Base-by-base conservation (phyloP, 2,888 invertebrate species). In the Meloe dianella region DNA sequence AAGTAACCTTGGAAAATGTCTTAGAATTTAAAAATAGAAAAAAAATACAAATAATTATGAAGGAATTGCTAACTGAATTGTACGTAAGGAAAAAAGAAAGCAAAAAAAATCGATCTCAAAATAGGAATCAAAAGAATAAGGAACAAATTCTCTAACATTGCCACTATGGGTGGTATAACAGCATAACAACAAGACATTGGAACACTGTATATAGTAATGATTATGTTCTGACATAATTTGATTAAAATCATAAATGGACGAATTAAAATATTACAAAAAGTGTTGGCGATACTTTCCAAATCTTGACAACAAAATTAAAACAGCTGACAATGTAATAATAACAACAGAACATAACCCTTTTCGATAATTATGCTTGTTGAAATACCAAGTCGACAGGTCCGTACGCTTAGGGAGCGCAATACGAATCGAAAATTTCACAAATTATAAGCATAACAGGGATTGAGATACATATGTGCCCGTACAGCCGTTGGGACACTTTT, bases 231-330 rank as follows among this genome's bases (percentile, higher is more conserved):
- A 22, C 51, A 51, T 22, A 51, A 51, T 51, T 51, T 10, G 51
- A 51, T 51, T 51, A 51, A 22, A 51, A 51, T 51, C 51, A 5
- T 10, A 22, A 51, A 51, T 12, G 22, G 22, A 51, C 22, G 41
- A 41, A 41, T 41, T 41, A n/a, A 41, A 41, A 41, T 41, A 41
- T 41, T 41, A 32, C 10, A n/a, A 41, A 41, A 41, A 51, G 22
- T 24, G 14, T 24, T 10, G 24, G 22, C 14, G 51, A 22, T 24
- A 51, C 22, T 51, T 47, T 47, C 47, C 51, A 24, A 51, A 51
- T 24, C 10, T 51, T 51, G n/a, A 41, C 24, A 22, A 47, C 41
- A n/a, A 51, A 12, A 51, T 20, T 51, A 20, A 20, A 9, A 51
- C 22, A 51, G 51, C 22, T 51, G 24, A 17, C 17, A 41, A 41